Evolutionary conservation across 2,113 vertebrate genomes (phyloP).

Genomic region (Pelmatolapia mariae): DNA sequence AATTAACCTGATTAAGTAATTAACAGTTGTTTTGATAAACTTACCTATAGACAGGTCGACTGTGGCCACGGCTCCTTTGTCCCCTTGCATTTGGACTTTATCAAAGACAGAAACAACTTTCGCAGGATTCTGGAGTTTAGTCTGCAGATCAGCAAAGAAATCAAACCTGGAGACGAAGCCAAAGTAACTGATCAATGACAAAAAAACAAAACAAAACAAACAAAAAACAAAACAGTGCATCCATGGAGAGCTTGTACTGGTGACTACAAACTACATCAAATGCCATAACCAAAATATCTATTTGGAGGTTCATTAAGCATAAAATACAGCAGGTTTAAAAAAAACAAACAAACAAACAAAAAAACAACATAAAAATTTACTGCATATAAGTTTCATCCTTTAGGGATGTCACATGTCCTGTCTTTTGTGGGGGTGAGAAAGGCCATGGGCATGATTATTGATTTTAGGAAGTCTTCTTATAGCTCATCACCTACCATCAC

Average conservation of each 20-base stretch:
- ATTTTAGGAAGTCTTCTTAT: not conserved
- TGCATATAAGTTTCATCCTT: not conserved
- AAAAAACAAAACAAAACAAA: fast-evolving
- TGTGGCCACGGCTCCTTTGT: constrained; percentile 59
- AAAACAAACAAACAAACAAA: not conserved
- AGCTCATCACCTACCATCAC: not conserved
- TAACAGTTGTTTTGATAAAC: not conserved
- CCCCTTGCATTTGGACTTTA: constrained; percentile 67
- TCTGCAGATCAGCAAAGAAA: constrained; percentile 55
- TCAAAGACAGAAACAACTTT: constrained; percentile 65
- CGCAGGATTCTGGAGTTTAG: constrained; percentile 50
- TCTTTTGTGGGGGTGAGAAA: not conserved
- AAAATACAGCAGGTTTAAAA: not conserved
- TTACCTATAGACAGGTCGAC: constrained; percentile 65
- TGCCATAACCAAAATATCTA: not conserved
- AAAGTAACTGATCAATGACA: not conserved
- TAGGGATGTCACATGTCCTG: not conserved
- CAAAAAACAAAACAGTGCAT: too few species aligned
- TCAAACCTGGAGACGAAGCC: constrained; percentile 61
- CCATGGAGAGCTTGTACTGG: too few species aligned
- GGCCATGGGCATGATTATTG: not conserved
- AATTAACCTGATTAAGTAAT: not conserved
- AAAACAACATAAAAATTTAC: not conserved
- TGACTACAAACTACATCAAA: not conserved
- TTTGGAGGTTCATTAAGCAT: fast-evolving